phyloP scores from a whole-genome alignment of 2,888 invertebrate genomes.

The Alloplasta piceator region DNA sequence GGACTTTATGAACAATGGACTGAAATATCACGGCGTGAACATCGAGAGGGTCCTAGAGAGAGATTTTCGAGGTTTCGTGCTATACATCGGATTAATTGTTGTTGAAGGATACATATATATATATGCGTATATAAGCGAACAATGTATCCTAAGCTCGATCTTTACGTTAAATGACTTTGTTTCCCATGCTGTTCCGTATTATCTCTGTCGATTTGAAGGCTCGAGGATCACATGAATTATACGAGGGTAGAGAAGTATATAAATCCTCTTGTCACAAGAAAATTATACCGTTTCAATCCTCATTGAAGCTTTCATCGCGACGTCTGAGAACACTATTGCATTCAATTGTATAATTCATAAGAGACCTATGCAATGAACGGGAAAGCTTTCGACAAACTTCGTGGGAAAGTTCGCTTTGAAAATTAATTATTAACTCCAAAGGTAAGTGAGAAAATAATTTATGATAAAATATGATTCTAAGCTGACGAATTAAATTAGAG shows the following conservation, averaged over 20 bases:
- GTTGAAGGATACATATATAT: constrained; percentile 26
- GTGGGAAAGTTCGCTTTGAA: not conserved
- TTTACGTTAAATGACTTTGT: constrained; percentile 25
- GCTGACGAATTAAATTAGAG: too few relatives aligned
- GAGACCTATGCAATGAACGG: not conserved
- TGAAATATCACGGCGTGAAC: constrained; percentile 50
- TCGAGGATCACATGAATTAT: not conserved
- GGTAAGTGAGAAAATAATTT: too few relatives aligned
- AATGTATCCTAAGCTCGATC: not conserved
- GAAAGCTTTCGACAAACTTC: not conserved
- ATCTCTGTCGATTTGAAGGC: constrained; percentile 13
- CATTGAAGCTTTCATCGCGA: not conserved
- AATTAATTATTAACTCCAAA: not conserved
- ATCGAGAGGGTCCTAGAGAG: constrained; percentile 24
- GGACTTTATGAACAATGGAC: constrained; percentile 61
- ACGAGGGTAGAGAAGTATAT: not conserved
- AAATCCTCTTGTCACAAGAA: not conserved
- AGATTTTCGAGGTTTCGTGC: constrained; percentile 52
- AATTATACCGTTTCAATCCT: not conserved
- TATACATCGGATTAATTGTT: constrained; percentile 53
- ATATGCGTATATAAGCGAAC: too few relatives aligned
- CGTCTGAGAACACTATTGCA: not conserved
- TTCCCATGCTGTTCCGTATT: constrained; percentile 6
- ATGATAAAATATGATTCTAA: too few relatives aligned
- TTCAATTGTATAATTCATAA: not conserved